Evolutionary conservation across 2,113 vertebrate genomes (phyloP).

Genomic region (Pleuronectes platessa): DNA sequence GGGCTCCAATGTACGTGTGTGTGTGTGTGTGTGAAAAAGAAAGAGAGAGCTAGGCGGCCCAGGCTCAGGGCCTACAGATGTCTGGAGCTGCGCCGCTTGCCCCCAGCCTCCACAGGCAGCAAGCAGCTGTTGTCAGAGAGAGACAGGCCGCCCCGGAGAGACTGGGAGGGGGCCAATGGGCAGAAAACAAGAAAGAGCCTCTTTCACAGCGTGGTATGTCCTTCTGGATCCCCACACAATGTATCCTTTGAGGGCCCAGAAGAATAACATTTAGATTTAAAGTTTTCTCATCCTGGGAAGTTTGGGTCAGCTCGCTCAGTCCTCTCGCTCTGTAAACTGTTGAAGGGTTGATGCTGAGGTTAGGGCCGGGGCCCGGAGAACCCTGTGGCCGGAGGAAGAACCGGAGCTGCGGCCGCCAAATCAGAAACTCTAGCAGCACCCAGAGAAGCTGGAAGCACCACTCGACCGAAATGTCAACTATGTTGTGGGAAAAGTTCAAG

Average conservation of each 20-base stretch:
- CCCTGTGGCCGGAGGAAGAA: conserved; percentile 7
- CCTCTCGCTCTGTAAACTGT: conserved; percentile 66
- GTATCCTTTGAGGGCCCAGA: conserved; percentile 85
- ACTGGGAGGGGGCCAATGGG: conserved; percentile 81
- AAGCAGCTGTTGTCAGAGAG: conserved; percentile 85
- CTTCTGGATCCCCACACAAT: conserved; percentile 86
- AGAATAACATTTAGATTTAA: conserved; percentile 88
- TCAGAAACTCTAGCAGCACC: not conserved
- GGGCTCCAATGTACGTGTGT: conserved; percentile 68
- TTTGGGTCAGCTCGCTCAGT: conserved; percentile 71
- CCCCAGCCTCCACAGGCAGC: conserved; percentile 79
- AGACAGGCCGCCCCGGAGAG: conserved; percentile 79
- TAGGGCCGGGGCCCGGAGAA: conserved; percentile 23
- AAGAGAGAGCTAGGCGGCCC: conserved; percentile 65
- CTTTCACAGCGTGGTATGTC: conserved; percentile 86
- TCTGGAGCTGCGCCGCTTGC: conserved; percentile 78
- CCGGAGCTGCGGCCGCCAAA: not conserved
- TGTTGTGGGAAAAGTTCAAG: not conserved
- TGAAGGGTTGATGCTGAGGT: conserved; percentile 57
- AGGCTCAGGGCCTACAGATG: conserved; percentile 82
- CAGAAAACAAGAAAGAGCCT: conserved; percentile 84
- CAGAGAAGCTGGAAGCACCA: conserved; percentile 6
- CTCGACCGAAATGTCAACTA: conserved; percentile 11
- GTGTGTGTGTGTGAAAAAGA: conserved; percentile 53
- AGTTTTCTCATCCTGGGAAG: conserved; percentile 84